These are phyloP conservation scores for Actinia tenebrosa DNA, from an alignment of 64 coral and sea anemone genomes.

Conservation along the genomic window DNA sequence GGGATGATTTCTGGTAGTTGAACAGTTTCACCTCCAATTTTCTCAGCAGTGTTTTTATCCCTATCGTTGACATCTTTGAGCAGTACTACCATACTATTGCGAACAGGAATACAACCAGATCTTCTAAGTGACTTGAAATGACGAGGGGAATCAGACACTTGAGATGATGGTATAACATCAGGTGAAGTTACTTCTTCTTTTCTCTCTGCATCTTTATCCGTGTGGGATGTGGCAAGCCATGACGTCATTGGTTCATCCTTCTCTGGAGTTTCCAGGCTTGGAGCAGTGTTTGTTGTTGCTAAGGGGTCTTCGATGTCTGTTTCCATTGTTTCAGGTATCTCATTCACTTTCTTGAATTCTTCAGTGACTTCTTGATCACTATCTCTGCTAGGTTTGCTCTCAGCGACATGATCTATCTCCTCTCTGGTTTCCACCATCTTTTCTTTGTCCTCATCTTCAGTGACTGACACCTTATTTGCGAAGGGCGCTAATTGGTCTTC, in stretches of 20 bases:
- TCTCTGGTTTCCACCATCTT: neutral
- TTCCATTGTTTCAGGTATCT: constrained; percentile 9
- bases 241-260: neutral
- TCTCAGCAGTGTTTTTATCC: neutral
- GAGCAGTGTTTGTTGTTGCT: neutral
- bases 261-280: neutral
- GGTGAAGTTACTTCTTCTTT: constrained; percentile 55
- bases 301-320: neutral
- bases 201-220: neutral
- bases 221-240: neutral
- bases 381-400: neutral
- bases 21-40: neutral
- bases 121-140: constrained; percentile 35
- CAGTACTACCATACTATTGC: neutral
- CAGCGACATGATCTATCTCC: neutral
- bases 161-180: constrained; percentile 87
- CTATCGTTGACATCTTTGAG: constrained; percentile 1
- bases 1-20: neutral
- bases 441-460: neutral
- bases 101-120: neutral
- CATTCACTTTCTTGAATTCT: neutral
- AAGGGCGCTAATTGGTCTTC: neutral
- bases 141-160: constrained; percentile 23
- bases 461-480: neutral
- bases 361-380: neutral